These are phyloP conservation scores for Noctua janthe DNA, from an alignment of 2,888 invertebrate genomes.

Conservation along the genomic window DNA sequence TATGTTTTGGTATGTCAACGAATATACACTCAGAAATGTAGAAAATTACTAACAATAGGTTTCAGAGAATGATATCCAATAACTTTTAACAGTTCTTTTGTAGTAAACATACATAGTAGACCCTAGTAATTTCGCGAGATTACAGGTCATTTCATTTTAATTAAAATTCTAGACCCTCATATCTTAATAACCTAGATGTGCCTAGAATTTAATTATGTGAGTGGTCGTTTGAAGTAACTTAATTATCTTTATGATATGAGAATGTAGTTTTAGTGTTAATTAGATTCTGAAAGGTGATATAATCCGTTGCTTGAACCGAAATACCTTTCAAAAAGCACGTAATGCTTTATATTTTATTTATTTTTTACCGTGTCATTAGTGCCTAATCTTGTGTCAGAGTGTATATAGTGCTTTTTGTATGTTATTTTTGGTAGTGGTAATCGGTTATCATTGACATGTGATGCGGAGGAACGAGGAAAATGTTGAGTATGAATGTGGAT, in stretches of 20 bases:
- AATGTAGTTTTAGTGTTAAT: not conserved
- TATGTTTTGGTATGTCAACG: not conserved
- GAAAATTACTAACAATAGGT: not conserved
- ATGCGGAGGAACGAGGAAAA: too few species aligned
- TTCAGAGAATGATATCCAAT: constrained; percentile 20
- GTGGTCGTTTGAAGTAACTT: not conserved
- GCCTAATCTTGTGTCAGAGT: too few species aligned
- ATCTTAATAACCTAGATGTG: constrained; percentile 20
- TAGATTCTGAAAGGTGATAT: not conserved
- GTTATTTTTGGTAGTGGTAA: too few species aligned
- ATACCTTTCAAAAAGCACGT: too few species aligned
- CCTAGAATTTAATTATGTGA: constrained; percentile 26
- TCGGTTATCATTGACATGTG: too few species aligned
- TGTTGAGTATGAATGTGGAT: too few species aligned
- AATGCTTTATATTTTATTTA: too few species aligned
- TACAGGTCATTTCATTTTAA: constrained; percentile 37
- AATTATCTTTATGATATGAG: constrained; percentile 9
- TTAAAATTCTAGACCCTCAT: constrained; percentile 39
- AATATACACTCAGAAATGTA: not conserved
- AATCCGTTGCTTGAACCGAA: not conserved
- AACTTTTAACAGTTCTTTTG: constrained; percentile 30
- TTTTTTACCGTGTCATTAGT: too few species aligned
- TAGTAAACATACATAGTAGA: not conserved
- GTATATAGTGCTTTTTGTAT: too few species aligned
- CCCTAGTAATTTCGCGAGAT: constrained; percentile 22